Evolutionary conservation across 1,140 invertebrate genomes (phyloP).

Genomic region (Mamestra configurata): DNA sequence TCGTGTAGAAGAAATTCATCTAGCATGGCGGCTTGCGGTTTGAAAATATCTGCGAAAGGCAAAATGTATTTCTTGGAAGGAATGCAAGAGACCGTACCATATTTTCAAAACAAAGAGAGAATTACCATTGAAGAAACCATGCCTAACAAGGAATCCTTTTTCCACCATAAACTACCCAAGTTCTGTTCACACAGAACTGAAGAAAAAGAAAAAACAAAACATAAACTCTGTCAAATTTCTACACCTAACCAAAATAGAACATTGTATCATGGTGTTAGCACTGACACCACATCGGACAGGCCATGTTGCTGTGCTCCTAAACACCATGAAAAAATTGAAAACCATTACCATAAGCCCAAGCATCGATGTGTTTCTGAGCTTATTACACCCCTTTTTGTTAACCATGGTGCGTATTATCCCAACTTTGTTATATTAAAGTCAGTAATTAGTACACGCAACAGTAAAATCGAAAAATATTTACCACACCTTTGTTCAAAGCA

Average conservation of each 20-base stretch:
- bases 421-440: no score
- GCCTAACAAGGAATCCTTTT: no score
- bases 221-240: background rate
- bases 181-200: background rate
- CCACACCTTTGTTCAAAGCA: no score
- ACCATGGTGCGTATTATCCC: background rate
- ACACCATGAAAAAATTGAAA: no score
- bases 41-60: conserved; percentile 53
- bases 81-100: background rate
- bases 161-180: no score
- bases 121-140: no score
- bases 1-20: background rate
- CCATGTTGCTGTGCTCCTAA: conserved; percentile 64
- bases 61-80: conserved; percentile 17
- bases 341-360: background rate
- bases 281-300: conserved; percentile 66
- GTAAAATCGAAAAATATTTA: no score
- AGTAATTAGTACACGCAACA: no score
- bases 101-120: background rate
- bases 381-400: conserved; percentile 43
- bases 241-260: background rate
- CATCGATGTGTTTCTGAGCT: conserved; percentile 48
- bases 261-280: conserved; percentile 19
- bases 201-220: background rate
- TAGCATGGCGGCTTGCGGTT: background rate